Conservation (phyloP, 1,140 invertebrate species). For the Drosophila melanogaster region Release_6_plus_ISO1_MT NT_037436.4:11598501-11599000, state of each 20-base stretch:
- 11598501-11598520: conserved; percentile 1
- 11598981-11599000: too few species aligned
- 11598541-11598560: conserved; percentile 18
- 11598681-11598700: neutral
- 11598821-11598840: too few species aligned
- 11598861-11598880: neutral
- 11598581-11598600: conserved; percentile 4
- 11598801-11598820: too few species aligned
- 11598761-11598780: too few species aligned
- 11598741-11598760: too few species aligned
- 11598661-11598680: too few species aligned
- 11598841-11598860: neutral
- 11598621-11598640: neutral
- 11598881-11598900: neutral
- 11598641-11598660: neutral
- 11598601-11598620: neutral
- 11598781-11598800: too few species aligned
- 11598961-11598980: too few species aligned
- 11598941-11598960: neutral
- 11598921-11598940: too few species aligned
- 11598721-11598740: too few species aligned
- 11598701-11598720: neutral
- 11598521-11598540: neutral
- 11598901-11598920: neutral
- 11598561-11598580: conserved; percentile 36